Evolutionary conservation across 2,888 invertebrate genomes (phyloP), one percentile per base, ranked within the genome.

Genomic region (Apamea epomidion): DNA sequence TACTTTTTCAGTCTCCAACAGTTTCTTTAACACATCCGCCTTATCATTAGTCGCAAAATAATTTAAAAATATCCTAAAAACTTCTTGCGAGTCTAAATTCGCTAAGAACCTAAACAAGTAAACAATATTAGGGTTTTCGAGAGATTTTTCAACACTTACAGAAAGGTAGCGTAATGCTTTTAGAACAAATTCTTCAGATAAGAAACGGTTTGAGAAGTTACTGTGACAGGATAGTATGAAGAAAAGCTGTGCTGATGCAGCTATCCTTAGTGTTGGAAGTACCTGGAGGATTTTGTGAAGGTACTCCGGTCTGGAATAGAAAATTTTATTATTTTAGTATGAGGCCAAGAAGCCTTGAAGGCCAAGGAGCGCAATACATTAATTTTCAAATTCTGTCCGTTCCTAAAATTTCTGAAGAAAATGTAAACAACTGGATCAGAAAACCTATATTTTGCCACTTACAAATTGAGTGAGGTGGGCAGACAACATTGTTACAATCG

Each of bases 221-320:
- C 82, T 80, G 82, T 96, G 95, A 80, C 96, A 96, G 0, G 96
- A 95, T 1, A 96, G 70, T 6, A 93, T 89, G 90, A 93, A 96
- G 8, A 95, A 90, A 0, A 97, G 91, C 3, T 92, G 92, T 5
- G 90, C 78, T 25, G 93, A 86, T 0, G 88, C 80, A 42, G 83
- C 70, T 3, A 90, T 65, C 3, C 92, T 87, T 0, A 90, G 62
- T 21, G 87, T 87, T 18, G 91, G 83, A 8, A 94, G 70, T 0
- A 88, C 88, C 60, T 87, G 72, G 1, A 95, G 71, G 0, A 95
- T 90, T 80, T 88, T 91, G 0, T 88, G 80, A 0, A 95, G 78
- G 67, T 94, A 89, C 29, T 95, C 94, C 2, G 80, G 54, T 29
- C 96, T 97, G 94, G 58, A 94, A 92, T 18, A 45, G 16, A 62